Percentiles rank a stretch among this genome's conserved stretches.
These are phyloP conservation scores for Pachypsylla venusta DNA, from an alignment of 1,140 invertebrate species.

Conservation along the genomic window DNA sequence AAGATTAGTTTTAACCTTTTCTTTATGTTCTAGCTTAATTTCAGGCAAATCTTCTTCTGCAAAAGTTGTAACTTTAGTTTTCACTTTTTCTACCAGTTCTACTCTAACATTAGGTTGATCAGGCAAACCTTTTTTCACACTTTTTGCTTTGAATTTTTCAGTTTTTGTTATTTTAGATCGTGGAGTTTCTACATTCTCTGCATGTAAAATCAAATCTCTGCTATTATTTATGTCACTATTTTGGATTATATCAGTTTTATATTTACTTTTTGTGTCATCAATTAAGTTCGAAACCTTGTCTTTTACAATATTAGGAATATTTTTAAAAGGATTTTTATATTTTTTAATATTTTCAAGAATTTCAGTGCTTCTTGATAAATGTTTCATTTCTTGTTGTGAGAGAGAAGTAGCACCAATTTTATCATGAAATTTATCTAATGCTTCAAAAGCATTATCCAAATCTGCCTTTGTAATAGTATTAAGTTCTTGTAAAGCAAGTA, in stretches of 20 bases:
- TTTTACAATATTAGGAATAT: conserved; percentile 3
- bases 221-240: neutral
- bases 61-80: neutral
- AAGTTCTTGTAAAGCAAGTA: neutral
- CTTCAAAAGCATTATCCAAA: neutral
- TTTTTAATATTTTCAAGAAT: neutral
- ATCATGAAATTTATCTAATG: neutral
- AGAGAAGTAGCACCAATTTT: neutral
- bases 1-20: neutral
- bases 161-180: neutral
- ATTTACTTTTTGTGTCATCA: neutral
- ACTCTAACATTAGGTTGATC: neutral
- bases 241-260: neutral
- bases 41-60: neutral
- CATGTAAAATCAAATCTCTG: neutral
- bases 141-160: conserved; percentile 3
- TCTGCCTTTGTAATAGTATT: neutral
- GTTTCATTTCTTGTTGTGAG: neutral
- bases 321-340: conserved; percentile 6
- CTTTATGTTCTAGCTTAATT: neutral
- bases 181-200: neutral
- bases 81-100: neutral
- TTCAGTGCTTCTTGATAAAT: neutral
- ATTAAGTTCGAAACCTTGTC: neutral
- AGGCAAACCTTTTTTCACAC: neutral